phyloP scores from a whole-genome alignment of 2,888 invertebrate species.

The Zootermopsis nevadensis region DNA sequence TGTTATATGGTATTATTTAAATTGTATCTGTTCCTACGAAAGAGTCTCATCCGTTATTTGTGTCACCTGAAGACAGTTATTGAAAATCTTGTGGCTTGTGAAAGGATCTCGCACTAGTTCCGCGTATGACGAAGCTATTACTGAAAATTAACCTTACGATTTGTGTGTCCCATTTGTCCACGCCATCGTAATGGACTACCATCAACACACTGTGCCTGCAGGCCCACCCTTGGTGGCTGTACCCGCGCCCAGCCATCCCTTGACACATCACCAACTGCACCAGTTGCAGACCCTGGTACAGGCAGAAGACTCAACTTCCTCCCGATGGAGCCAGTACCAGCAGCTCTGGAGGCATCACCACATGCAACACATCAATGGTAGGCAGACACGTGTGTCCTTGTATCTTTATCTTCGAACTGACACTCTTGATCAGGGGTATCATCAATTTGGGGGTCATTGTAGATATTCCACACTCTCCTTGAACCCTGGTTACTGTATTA shows the following conservation, averaged over 20 bases:
- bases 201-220: constrained; percentile 52
- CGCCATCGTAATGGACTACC: constrained; percentile 57
- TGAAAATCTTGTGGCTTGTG: neutral
- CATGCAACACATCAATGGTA: constrained; percentile 54
- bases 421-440: too few species aligned
- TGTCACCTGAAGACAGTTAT: too few species aligned
- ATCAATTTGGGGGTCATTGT: too few species aligned
- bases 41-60: too few species aligned
- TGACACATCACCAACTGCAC: constrained; percentile 72
- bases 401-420: too few species aligned
- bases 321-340: constrained; percentile 78
- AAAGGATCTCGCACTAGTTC: neutral
- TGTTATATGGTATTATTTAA: too few species aligned
- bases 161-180: neutral
- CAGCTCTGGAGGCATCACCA: constrained; percentile 82
- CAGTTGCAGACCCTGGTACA: constrained; percentile 58
- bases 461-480: too few species aligned
- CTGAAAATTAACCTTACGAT: neutral
- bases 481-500: too few species aligned
- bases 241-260: constrained; percentile 73
- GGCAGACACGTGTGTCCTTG: constrained; percentile 15
- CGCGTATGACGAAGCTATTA: neutral
- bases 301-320: constrained; percentile 58
- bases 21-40: too few species aligned
- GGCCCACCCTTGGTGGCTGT: constrained; percentile 49